Conservation (phyloP, 2,797 vertebrate species). For the Xiphorhynchus erythropygius region DNA sequence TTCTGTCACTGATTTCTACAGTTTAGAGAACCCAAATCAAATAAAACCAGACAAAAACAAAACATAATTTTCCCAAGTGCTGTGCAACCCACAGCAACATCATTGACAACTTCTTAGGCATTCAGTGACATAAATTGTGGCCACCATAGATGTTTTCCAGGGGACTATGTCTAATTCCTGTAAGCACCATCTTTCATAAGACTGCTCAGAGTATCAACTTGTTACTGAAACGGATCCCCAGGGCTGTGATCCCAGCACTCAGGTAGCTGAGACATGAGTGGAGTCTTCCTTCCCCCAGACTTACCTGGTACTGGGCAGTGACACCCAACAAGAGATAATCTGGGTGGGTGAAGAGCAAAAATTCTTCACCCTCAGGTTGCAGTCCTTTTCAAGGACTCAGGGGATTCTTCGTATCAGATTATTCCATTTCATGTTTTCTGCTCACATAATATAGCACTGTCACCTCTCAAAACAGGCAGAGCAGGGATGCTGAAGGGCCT, state of each 20-base stretch:
- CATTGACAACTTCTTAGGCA: background rate
- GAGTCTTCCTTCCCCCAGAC: background rate
- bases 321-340: accelerated
- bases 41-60: background rate
- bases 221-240: background rate
- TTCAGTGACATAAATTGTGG: background rate
- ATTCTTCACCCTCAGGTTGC: background rate
- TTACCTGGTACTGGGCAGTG: background rate
- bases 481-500: background rate
- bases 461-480: background rate
- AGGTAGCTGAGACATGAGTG: accelerated
- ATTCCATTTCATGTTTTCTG: background rate
- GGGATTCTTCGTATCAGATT: background rate
- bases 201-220: background rate
- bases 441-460: background rate
- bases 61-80: background rate
- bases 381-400: background rate
- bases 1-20: background rate
- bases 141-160: background rate
- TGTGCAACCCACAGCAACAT: background rate
- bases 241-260: background rate
- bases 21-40: background rate
- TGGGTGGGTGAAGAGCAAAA: background rate
- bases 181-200: background rate
- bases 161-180: background rate